A percentile compares a stretch with the other conserved stretches of the same genome.
These are phyloP conservation scores for Atractosteus spatula DNA, from an alignment of 2,113 vertebrate species.

Conservation along the genomic window DNA sequence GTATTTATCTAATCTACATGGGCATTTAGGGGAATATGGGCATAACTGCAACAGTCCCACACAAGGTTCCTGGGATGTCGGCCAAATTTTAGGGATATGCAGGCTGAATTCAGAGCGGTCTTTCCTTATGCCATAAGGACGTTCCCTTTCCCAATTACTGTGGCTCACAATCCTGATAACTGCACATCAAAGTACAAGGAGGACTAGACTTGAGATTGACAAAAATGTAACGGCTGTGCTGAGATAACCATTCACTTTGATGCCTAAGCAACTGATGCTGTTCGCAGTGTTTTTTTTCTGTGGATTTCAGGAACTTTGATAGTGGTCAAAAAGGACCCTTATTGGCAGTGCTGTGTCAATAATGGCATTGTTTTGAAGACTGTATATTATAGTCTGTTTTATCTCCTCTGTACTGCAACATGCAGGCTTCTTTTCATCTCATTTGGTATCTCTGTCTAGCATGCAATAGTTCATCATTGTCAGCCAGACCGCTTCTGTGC, in stretches of 20 bases:
- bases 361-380: slow-evolving; percentile 66
- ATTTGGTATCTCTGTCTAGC: slow-evolving; percentile 58
- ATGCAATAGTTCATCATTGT: slow-evolving; percentile 52
- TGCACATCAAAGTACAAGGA: slow-evolving; percentile 30
- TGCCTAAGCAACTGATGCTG: slow-evolving; percentile 44
- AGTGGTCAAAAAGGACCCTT: slow-evolving; percentile 58
- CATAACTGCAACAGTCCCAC: slow-evolving; percentile 44
- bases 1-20: slow-evolving; percentile 62
- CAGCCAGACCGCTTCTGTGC: neutral
- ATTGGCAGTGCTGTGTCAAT: slow-evolving; percentile 61
- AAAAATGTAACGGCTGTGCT: slow-evolving; percentile 31
- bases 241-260: slow-evolving; percentile 61
- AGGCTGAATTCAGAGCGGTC: neutral
- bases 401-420: slow-evolving; percentile 51
- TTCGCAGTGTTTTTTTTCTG: slow-evolving; percentile 31
- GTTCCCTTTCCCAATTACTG: neutral
- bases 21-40: slow-evolving; percentile 60
- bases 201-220: slow-evolving; percentile 14
- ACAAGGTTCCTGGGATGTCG: slow-evolving; percentile 15
- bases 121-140: neutral
- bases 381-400: slow-evolving; percentile 51
- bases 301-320: slow-evolving; percentile 55
- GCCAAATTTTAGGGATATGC: slow-evolving; percentile 1
- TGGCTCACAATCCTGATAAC: slow-evolving; percentile 29
- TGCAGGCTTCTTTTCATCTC: slow-evolving; percentile 74